Evolutionary conservation across 2,888 invertebrate species (phyloP), one percentile per base, ranked within the genome.

Genomic region (Drosophila lacicola): DNA sequence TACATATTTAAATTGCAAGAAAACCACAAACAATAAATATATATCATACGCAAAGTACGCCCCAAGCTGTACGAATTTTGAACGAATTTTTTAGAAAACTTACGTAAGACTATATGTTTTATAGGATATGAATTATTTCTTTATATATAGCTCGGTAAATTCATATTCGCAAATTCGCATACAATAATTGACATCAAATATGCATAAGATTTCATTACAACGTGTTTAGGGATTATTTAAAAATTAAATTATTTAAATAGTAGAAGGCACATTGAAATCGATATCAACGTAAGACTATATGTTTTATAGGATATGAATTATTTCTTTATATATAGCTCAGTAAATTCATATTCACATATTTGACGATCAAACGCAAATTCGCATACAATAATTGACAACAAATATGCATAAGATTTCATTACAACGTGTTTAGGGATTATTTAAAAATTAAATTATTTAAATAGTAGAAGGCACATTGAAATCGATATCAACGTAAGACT

Each of bases 11-110:
- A 82, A 82, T 66, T 72, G 81, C 75, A 74, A 81, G 57, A 84
- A 84, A 82, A 67, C 68, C 69, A 85, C 70, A 88, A 88, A 88
- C 74, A 82, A 82, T 82, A 82, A 82, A 82, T 17, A 82, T 17
- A 82, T 82, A 82, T 88, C 82, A 85, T 76, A 88, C 77, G 82
- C 88, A 88, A 82, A 71, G 65, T 71, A 69, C n/a, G 46, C 64
- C 33, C 64, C 33, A 63, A 63, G 14, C 36, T 14, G 60, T 58
- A 63, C 39, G 47, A 14, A 51, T 36, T 66, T 44, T 17, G 29
- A 13, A 50, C 25, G 33, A 29, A 29, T 44, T 33, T 49, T 46
- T n/a, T n/a, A n/a, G n/a, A n/a, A n/a, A n/a, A n/a, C n/a, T n/a
- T n/a, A n/a, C n/a, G n/a, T n/a, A 42, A 54, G 8, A 33, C 50